Percentiles rank a stretch among this genome's conserved stretches.
phyloP scores from a whole-genome alignment of 2,888 invertebrate genomes.

The Bursaphelenchus okinawaensis region DNA sequence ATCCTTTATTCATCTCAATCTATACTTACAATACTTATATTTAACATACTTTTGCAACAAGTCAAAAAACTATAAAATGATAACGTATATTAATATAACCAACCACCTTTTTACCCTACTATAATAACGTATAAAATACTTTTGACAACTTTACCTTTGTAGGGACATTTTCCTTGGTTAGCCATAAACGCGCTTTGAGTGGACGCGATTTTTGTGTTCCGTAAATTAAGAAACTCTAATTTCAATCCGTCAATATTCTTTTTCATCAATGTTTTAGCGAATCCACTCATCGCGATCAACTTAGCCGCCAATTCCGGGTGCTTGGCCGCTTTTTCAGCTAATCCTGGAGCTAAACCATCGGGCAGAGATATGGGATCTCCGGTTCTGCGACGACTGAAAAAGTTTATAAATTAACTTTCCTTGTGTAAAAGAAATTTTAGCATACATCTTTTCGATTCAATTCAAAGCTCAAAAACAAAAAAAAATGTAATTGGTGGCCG shows the following conservation, averaged over 20 bases:
- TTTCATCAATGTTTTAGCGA: neutral
- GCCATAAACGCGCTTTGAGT: slow-evolving; percentile 1
- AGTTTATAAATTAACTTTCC: too few relatives aligned
- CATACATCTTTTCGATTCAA: too few relatives aligned
- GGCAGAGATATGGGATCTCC: neutral
- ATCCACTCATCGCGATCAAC: neutral
- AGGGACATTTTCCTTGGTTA: slow-evolving; percentile 4
- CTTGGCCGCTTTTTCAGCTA: neutral
- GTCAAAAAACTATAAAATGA: too few relatives aligned
- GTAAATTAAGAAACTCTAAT: neutral
- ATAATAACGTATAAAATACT: neutral
- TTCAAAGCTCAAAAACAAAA: too few relatives aligned
- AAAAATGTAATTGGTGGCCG: too few relatives aligned
- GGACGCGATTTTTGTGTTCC: neutral
- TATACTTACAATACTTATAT: too few relatives aligned
- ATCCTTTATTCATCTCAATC: too few relatives aligned
- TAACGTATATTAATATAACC: neutral
- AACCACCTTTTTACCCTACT: neutral
- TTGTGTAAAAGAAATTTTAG: too few relatives aligned
- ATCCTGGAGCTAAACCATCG: neutral
- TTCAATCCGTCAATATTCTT: neutral
- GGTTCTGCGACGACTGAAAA: too few relatives aligned
- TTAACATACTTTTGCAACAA: too few relatives aligned
- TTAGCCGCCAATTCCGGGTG: neutral
- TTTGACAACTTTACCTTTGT: slow-evolving; percentile 11